phyloP scores from a whole-genome alignment of 2,888 invertebrate genomes.

The Abrostola tripartita region DNA sequence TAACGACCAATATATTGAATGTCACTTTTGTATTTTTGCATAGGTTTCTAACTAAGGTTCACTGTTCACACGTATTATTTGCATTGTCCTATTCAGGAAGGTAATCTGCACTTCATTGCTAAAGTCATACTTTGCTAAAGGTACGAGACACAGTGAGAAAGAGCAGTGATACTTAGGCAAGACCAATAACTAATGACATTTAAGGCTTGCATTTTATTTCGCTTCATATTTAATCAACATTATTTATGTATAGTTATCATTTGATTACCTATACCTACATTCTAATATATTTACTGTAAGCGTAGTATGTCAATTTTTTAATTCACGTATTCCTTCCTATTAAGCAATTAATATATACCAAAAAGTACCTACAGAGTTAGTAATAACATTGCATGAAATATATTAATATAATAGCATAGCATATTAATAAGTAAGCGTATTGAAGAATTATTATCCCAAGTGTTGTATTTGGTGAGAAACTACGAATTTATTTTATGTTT shows the following conservation, averaged over 20 bases:
- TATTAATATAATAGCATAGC: slow-evolving; percentile 59
- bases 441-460: slow-evolving; percentile 48
- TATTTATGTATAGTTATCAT: slow-evolving; percentile 38
- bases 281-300: slow-evolving; percentile 55
- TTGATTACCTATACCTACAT: slow-evolving; percentile 28
- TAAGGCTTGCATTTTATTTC: slow-evolving; percentile 35
- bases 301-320: slow-evolving; percentile 82
- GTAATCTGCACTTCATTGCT: neutral
- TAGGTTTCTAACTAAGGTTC: slow-evolving; percentile 41
- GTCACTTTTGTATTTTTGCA: slow-evolving; percentile 53
- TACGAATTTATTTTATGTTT: slow-evolving; percentile 54
- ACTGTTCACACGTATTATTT: slow-evolving; percentile 27
- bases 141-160: slow-evolving; percentile 11
- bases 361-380: slow-evolving; percentile 80
- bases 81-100: neutral
- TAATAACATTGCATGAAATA: slow-evolving; percentile 76
- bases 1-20: slow-evolving; percentile 55
- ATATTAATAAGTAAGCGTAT: slow-evolving; percentile 55
- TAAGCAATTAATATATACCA: slow-evolving; percentile 82
- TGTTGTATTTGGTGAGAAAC: slow-evolving; percentile 51
- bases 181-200: slow-evolving; percentile 41
- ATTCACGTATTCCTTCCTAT: slow-evolving; percentile 85
- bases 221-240: slow-evolving; percentile 26
- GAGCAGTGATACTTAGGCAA: slow-evolving; percentile 41
- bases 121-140: slow-evolving; percentile 8